Percentiles rank a stretch among this genome's conserved stretches.
Evolutionary conservation across 1,140 invertebrate species (phyloP).

Genomic region (Diabrotica undecimpunctata): DNA sequence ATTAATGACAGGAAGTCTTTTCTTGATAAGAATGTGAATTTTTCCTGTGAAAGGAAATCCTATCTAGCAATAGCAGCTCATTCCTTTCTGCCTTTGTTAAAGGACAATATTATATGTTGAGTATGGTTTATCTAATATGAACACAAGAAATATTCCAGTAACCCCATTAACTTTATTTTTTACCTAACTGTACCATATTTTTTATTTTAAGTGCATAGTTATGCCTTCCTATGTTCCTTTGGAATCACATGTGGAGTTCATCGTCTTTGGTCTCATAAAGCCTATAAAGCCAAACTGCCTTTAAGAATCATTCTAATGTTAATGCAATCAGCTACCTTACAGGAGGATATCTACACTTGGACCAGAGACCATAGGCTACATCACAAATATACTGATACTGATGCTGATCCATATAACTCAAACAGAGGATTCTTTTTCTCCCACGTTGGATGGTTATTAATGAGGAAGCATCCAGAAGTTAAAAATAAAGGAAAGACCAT

Average conservation of each 20-base stretch:
- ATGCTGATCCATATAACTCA: conserved; percentile 88
- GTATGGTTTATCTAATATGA: too few relatives aligned
- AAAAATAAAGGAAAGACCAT: conserved; percentile 72
- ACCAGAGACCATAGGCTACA: conserved; percentile 84
- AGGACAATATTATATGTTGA: too few relatives aligned
- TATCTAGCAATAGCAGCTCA: too few relatives aligned
- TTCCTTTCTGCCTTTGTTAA: too few relatives aligned
- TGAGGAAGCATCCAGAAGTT: conserved; percentile 83
- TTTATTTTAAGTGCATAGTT: too few relatives aligned
- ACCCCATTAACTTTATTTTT: too few relatives aligned
- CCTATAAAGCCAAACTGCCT: conserved; percentile 51
- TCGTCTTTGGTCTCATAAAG: conserved; percentile 76
- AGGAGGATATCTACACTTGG: conserved; percentile 66
- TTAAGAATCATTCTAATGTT: conserved; percentile 71
- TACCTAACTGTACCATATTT: too few relatives aligned
- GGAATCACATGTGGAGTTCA: conserved; percentile 81
- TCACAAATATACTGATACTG: conserved; percentile 88
- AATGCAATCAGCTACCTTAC: conserved; percentile 65
- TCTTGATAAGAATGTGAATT: too few relatives aligned
- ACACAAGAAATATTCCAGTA: too few relatives aligned
- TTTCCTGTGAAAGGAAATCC: too few relatives aligned
- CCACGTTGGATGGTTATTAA: conserved; percentile 88
- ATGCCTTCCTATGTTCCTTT: conserved; percentile 6
- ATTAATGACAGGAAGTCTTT: too few relatives aligned
- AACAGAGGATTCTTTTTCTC: conserved; percentile 37